These are phyloP conservation scores for Amyelois transitella DNA, from an alignment of 1,140 invertebrate genomes.

Conservation along the genomic window DNA sequence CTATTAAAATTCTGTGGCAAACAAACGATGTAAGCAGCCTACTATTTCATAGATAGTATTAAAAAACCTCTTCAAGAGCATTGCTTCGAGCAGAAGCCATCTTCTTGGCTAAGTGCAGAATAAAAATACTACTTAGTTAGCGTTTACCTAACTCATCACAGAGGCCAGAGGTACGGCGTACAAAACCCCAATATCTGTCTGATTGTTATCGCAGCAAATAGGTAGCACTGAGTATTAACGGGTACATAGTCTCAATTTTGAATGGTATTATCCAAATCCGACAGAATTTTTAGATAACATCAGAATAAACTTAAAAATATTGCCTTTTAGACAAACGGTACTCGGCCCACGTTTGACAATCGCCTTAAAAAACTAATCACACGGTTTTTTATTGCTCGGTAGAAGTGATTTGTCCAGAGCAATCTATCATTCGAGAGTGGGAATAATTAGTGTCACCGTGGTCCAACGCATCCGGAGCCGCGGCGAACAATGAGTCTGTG, in stretches of 20 bases:
- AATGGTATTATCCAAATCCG: constrained; percentile 51
- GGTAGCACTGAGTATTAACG: not conserved
- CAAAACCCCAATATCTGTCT: too few species aligned
- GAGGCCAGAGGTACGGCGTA: too few species aligned
- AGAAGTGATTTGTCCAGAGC: constrained; percentile 65
- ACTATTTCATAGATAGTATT: too few species aligned
- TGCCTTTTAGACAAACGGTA: constrained; percentile 46
- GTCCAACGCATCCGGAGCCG: constrained; percentile 48
- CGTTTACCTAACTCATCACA: too few species aligned
- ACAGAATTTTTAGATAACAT: constrained; percentile 46
- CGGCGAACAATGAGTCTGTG: constrained; percentile 59
- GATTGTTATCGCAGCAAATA: too few species aligned
- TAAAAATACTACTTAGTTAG: too few species aligned
- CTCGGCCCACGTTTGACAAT: constrained; percentile 46
- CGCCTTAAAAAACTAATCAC: constrained; percentile 54
- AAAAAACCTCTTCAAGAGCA: too few species aligned
- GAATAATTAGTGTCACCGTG: constrained; percentile 67
- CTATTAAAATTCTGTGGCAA: too few species aligned
- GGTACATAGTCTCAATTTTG: constrained; percentile 30
- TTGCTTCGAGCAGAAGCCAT: too few species aligned
- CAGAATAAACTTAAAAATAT: constrained; percentile 37
- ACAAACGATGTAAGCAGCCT: too few species aligned
- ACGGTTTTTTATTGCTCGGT: constrained; percentile 53
- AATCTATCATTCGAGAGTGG: constrained; percentile 69
- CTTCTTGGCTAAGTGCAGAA: too few species aligned